phyloP scores from a whole-genome alignment of 2,888 invertebrate genomes.

The Andrena bucephala region DNA sequence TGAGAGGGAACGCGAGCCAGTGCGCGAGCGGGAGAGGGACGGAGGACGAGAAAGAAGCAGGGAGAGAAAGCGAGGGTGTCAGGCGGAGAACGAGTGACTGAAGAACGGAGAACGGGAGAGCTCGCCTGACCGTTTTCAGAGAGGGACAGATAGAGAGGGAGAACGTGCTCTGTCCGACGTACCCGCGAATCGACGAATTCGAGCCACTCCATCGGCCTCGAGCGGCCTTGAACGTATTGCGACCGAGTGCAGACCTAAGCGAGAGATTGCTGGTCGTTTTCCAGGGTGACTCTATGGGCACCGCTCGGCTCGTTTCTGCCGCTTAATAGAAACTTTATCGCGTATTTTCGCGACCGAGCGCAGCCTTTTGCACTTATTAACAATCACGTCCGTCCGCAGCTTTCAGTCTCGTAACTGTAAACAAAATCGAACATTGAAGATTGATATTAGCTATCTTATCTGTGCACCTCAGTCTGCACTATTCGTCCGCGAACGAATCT shows the following conservation, averaged over 20 bases:
- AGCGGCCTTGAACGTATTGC: slow-evolving; percentile 75
- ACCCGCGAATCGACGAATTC: slow-evolving; percentile 68
- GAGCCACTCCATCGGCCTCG: slow-evolving; percentile 77
- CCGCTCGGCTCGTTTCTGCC: slow-evolving; percentile 20
- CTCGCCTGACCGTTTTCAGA: slow-evolving; percentile 7
- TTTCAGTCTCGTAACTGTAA: neutral
- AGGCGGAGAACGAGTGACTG: slow-evolving; percentile 27
- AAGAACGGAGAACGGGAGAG: slow-evolving; percentile 12
- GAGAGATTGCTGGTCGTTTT: slow-evolving; percentile 53
- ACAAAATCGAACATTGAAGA: neutral
- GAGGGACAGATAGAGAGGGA: slow-evolving; percentile 19
- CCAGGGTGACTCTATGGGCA: slow-evolving; percentile 32
- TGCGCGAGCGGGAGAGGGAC: slow-evolving; percentile 3
- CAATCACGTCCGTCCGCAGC: neutral
- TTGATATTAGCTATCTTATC: slow-evolving; percentile 11
- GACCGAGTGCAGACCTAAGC: slow-evolving; percentile 37
- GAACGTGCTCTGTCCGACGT: slow-evolving; percentile 55
- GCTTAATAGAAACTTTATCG: slow-evolving; percentile 4
- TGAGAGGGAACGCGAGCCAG: slow-evolving; percentile 14
- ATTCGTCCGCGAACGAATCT: neutral
- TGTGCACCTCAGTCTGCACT: neutral
- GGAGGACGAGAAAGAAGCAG: slow-evolving; percentile 1
- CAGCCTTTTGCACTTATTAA: neutral
- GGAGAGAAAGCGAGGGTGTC: slow-evolving; percentile 36
- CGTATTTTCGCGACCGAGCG: neutral